Evolutionary conservation across 2,797 vertebrate genomes (phyloP).

Genomic region (Sternarchorhynchus goeldii): DNA sequence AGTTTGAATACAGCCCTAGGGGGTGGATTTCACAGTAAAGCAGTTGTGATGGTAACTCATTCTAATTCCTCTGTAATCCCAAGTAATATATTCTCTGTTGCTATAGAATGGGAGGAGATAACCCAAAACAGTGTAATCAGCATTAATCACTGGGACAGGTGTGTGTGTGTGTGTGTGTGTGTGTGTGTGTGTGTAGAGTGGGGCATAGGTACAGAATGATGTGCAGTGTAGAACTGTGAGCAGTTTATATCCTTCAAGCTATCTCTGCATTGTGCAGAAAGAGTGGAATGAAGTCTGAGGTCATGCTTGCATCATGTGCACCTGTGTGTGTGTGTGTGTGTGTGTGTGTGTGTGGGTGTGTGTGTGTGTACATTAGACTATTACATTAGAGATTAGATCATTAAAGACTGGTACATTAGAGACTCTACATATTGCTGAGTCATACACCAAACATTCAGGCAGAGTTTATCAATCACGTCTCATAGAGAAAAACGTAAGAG

Average conservation of each 20-base stretch:
- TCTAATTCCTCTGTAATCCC: constrained; percentile 4
- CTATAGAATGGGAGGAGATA: background rate
- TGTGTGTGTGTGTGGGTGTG: constrained; percentile 3
- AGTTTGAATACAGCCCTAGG: constrained; percentile 1
- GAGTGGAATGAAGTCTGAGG: background rate
- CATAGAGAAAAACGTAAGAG: background rate
- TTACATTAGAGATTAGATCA: background rate
- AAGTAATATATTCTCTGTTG: background rate
- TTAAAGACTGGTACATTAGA: background rate
- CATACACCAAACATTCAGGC: constrained; percentile 9
- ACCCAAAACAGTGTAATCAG: background rate
- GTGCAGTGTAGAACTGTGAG: background rate
- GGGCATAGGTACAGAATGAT: too few relatives aligned
- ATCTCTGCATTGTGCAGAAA: background rate
- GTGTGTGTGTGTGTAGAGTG: too few relatives aligned
- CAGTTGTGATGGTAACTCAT: background rate
- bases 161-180: background rate
- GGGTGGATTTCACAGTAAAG: background rate
- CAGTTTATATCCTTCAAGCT: background rate
- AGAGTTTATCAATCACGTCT: constrained; percentile 26
- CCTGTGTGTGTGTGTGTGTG: constrained; percentile 10
- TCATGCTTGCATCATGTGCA: constrained; percentile 4
- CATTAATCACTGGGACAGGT: background rate
- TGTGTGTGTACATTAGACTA: background rate
- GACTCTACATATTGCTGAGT: constrained; percentile 5